Evolutionary conservation across 2,113 vertebrate genomes (phyloP).

Genomic region (Tragelaphus imberbis): DNA sequence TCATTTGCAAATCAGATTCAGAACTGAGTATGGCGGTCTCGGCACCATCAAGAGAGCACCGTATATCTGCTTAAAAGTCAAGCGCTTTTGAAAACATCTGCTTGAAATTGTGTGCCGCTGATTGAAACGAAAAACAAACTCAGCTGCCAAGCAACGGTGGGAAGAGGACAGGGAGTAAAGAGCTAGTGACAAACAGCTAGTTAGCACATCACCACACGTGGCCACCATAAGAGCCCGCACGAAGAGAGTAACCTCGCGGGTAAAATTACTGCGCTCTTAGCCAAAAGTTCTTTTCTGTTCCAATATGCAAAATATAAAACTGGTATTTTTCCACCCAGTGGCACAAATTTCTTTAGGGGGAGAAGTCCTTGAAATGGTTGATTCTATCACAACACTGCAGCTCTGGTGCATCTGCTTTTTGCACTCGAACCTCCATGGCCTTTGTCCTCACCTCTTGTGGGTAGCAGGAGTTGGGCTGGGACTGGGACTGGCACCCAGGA

Average conservation of each 20-base stretch:
- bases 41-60: constrained; percentile 5
- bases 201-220: not conserved
- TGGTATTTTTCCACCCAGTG: not conserved
- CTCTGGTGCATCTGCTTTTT: not conserved
- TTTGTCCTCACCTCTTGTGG: not conserved
- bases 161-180: not conserved
- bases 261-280: not conserved
- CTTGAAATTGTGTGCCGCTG: constrained; percentile 50
- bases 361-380: not conserved
- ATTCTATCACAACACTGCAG: not conserved
- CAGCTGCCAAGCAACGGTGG: constrained; percentile 50
- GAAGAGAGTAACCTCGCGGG: not conserved
- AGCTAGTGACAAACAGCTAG: not conserved
- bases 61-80: constrained; percentile 61
- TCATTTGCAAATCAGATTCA: constrained; percentile 62
- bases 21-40: not conserved
- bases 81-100: constrained; percentile 69
- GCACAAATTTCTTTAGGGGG: not conserved
- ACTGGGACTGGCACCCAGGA: not conserved
- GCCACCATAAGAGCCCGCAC: not conserved
- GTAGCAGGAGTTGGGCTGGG: not conserved
- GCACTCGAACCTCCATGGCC: not conserved
- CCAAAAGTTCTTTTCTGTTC: constrained; percentile 1
- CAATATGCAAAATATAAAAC: not conserved
- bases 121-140: constrained; percentile 64